phyloP scores from a whole-genome alignment of 2,113 vertebrate species.

The Phalacrocorax carbo region DNA sequence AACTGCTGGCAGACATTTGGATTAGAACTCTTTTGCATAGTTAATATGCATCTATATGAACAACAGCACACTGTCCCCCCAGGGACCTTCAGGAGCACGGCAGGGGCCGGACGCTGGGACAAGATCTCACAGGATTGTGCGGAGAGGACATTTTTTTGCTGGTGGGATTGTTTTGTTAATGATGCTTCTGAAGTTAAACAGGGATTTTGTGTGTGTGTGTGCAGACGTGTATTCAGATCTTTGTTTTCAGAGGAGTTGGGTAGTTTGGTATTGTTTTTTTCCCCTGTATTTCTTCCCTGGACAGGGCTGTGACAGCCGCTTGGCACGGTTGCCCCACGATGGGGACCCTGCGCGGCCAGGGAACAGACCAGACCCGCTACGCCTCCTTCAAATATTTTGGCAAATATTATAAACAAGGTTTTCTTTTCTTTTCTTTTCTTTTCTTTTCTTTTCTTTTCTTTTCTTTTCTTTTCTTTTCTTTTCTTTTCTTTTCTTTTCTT shows the following conservation, averaged over 20 bases:
- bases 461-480: too few species aligned
- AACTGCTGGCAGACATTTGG: background rate
- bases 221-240: background rate
- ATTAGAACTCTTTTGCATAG: background rate
- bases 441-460: too few species aligned
- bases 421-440: too few species aligned
- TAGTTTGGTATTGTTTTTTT: background rate
- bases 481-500: too few species aligned
- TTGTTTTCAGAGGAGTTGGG: background rate
- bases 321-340: rapidly evolving
- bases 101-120: rapidly evolving
- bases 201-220: background rate
- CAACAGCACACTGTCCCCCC: too few species aligned
- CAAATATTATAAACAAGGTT: background rate
- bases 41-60: background rate
- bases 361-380: background rate
- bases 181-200: background rate
- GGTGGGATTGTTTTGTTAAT: background rate
- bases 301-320: background rate
- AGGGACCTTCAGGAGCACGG: too few species aligned
- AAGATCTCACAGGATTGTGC: rapidly evolving
- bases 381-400: too few species aligned
- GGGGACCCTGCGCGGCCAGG: background rate
- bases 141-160: background rate
- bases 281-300: background rate